phyloP scores from a whole-genome alignment of 2,113 vertebrate species.

The Bucco capensis region DNA sequence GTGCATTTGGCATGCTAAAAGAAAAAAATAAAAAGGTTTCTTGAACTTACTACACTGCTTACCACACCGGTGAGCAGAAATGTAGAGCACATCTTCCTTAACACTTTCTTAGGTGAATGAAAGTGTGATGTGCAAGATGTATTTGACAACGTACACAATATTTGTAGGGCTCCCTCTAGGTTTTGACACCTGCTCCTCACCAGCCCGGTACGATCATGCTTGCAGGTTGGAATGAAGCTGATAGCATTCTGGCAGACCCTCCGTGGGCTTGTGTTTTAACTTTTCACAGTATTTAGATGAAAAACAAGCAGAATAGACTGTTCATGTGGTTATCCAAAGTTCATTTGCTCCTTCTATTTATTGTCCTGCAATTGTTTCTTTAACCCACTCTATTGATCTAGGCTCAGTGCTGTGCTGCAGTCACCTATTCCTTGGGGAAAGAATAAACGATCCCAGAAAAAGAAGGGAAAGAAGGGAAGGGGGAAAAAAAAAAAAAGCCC shows the following conservation, averaged over 20 bases:
- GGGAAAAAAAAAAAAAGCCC: background rate
- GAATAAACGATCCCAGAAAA: conserved; percentile 61
- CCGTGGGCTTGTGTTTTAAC: background rate
- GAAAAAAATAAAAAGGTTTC: background rate
- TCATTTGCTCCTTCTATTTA: conserved; percentile 78
- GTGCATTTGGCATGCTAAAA: background rate
- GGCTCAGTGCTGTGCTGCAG: conserved; percentile 61
- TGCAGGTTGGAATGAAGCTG: conserved; percentile 11
- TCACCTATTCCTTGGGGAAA: conserved; percentile 68
- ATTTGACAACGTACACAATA: background rate
- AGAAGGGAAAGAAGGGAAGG: background rate
- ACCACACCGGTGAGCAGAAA: background rate
- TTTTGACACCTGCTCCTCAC: conserved; percentile 50
- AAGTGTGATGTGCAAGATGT: background rate
- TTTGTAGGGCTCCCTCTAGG: background rate
- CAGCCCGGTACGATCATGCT: conserved; percentile 24
- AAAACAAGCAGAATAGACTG: background rate
- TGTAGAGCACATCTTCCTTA: background rate
- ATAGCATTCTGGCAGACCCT: background rate
- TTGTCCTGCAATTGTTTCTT: conserved; percentile 73
- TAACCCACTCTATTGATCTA: conserved; percentile 76
- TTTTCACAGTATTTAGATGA: background rate
- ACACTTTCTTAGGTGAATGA: background rate
- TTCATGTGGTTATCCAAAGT: conserved; percentile 36
- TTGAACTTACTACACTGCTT: background rate